Base-by-base conservation (phyloP, 30 jellyfish, hydroid and myxozoan species). In the Phacellophora camtschatica region DNA sequence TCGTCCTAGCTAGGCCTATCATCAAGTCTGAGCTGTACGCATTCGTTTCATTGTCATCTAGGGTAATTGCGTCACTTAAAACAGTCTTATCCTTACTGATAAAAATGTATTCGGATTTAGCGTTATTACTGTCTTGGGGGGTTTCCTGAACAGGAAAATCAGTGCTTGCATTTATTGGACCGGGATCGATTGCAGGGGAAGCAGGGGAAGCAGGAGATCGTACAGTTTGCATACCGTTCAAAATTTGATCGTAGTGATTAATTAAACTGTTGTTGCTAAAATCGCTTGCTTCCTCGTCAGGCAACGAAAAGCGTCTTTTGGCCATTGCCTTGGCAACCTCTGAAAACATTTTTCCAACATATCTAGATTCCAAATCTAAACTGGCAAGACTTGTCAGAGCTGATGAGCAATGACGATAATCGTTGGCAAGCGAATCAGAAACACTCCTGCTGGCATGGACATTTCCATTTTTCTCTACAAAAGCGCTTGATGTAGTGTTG, bases 1-100 rank as follows among this genome's bases (percentile, higher is more conserved):
- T 30, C 27, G 77, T 28, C 19, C 77, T 64, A 29, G 56, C 77
- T 28, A 64, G 35, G 77, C 77, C 58, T 13, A 12, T 64, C 58
- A 64, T 64, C 25, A 64, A 42, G 19, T 64, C 77, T 7, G 77
- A 64, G 25, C 36, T 64, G 30, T 64, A 64, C 4, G 36, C 35
- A 32, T 1, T 20, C 41, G 29, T 55, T 4, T 30, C 58, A 13
- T 10, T 10, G 4, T 37, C 32, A 3, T 28, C 59, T 10, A 7
- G 34, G 9, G 32, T 9, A 3, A 28, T 37, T 30, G 41, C 59
- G 3, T 57, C 71, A 9, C 71, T 22, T 4, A 57, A 20, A 8
- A 57, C 29, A 4, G 28, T 22, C 71, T 57, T 4, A 2, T 27
- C 39, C 29, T 57, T 42, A 57, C 28, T 16, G 11, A 57, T 16